Evolutionary conservation across 2,888 invertebrate genomes (phyloP).

Genomic region (Campoletis raptor): DNA sequence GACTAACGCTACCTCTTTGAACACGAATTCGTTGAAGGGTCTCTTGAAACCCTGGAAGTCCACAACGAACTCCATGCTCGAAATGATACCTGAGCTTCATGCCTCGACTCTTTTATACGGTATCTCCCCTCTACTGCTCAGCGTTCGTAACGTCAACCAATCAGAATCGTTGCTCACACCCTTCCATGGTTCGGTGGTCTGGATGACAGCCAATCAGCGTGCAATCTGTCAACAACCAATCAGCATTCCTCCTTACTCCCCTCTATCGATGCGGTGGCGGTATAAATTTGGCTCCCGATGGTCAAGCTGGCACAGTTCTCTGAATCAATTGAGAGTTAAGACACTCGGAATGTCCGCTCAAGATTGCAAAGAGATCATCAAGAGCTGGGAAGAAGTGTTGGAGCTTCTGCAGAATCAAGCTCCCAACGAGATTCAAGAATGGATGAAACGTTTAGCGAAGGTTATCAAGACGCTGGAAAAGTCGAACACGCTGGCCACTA

Average conservation of each 20-base stretch:
- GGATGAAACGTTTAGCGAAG: conserved; percentile 5
- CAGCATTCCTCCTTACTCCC: background rate
- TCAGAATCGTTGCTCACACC: background rate
- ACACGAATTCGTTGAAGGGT: conserved; percentile 48
- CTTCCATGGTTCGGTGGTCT: too few relatives aligned
- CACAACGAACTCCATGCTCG: conserved; percentile 50
- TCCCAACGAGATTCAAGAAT: background rate
- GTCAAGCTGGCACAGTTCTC: background rate
- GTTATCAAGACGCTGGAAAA: conserved; percentile 4
- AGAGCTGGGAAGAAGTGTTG: conserved; percentile 22
- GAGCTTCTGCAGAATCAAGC: conserved; percentile 9
- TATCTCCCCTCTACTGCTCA: background rate
- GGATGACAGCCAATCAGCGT: background rate
- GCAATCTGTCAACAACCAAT: background rate
- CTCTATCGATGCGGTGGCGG: background rate
- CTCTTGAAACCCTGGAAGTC: conserved; percentile 59
- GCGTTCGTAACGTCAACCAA: background rate
- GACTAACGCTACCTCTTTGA: conserved; percentile 55
- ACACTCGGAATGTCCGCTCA: conserved; percentile 22
- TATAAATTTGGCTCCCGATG: background rate
- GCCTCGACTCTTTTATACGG: conserved; percentile 16
- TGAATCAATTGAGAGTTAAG: background rate
- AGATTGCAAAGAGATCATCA: conserved; percentile 23
- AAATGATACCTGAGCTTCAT: conserved; percentile 2
- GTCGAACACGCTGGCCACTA: background rate